Evolutionary conservation across 2,888 invertebrate genomes (phyloP), one percentile per base, ranked within the genome.

Genomic region (Autographa pulchrina): DNA sequence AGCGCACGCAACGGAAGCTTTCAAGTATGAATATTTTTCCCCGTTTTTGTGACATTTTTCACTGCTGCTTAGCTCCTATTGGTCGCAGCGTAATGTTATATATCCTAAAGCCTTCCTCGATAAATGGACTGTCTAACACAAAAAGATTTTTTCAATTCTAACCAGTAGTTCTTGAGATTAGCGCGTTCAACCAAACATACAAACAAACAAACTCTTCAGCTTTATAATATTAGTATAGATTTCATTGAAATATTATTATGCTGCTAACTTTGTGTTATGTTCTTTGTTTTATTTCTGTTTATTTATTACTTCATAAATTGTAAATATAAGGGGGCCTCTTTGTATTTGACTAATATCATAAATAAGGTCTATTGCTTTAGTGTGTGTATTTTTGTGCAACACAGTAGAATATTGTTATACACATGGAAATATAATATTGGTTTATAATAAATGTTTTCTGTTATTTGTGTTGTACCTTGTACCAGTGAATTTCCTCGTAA

Each of bases 201-300:
- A n/a, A n/a, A n/a, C n/a, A n/a, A n/a, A n/a, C n/a, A n/a, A n/a
- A n/a, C n/a, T n/a, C n/a, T n/a, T n/a, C n/a, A n/a, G n/a, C n/a
- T n/a, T n/a, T n/a, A n/a, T n/a, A n/a, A n/a, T n/a, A n/a, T n/a
- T n/a, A n/a, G n/a, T n/a, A n/a, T n/a, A n/a, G n/a, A n/a, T 25
- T 25, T 25, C 25, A 25, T 25, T 25, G 2, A 25, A 25, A 2
- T 25, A 25, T 25, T 25, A 2, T 38, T 4, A 20, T 41, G 48
- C 25, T 54, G 18, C 58, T 54, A 20, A 31, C 11, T 71, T 16
- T 32, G 11, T 35, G 31, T 20, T 71, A 20, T 1, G 59, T 1
- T 20, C 62, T 61, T 25, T 9, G n/a, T 66, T 74, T 69, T 74
- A 58, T 67, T 69, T 78, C 66, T 64, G 61, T 38, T 65, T 14